Evolutionary conservation across 2,888 invertebrate genomes (phyloP).

Genomic region (Netelia fuscicornis): DNA sequence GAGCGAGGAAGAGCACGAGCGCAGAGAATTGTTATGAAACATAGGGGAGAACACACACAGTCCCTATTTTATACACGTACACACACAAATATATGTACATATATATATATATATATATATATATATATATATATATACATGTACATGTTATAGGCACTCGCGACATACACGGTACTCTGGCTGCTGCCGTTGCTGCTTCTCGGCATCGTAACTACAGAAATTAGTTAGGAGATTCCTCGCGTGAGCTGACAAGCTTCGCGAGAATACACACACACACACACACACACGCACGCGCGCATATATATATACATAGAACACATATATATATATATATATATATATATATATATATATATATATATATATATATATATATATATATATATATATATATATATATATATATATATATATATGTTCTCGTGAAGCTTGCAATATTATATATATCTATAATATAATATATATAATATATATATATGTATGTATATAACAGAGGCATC

Average conservation of each 20-base stretch:
- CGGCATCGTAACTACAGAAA: conserved; percentile 71
- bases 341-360: too few relatives aligned
- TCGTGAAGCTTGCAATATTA: too few relatives aligned
- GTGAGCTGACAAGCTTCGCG: conserved; percentile 66
- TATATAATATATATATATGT: conserved; percentile 5
- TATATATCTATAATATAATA: too few relatives aligned
- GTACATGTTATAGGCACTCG: conserved; percentile 21
- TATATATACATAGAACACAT: too few relatives aligned
- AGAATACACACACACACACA: background rate
- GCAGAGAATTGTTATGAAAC: conserved; percentile 70
- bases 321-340: too few relatives aligned
- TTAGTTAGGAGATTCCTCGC: conserved; percentile 72
- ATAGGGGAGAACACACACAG: conserved; percentile 45
- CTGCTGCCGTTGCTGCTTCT: conserved; percentile 41
- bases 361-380: too few relatives aligned
- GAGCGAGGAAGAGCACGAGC: conserved; percentile 41
- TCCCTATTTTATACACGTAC: background rate
- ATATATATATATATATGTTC: too few relatives aligned
- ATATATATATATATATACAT: background rate
- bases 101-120: background rate
- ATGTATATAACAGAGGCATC: background rate
- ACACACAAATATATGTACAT: background rate
- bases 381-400: too few relatives aligned
- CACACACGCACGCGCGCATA: too few relatives aligned
- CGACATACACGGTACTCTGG: conserved; percentile 63